phyloP scores from a whole-genome alignment of 2,888 invertebrate species.

The Noctuana brunneofusca region DNA sequence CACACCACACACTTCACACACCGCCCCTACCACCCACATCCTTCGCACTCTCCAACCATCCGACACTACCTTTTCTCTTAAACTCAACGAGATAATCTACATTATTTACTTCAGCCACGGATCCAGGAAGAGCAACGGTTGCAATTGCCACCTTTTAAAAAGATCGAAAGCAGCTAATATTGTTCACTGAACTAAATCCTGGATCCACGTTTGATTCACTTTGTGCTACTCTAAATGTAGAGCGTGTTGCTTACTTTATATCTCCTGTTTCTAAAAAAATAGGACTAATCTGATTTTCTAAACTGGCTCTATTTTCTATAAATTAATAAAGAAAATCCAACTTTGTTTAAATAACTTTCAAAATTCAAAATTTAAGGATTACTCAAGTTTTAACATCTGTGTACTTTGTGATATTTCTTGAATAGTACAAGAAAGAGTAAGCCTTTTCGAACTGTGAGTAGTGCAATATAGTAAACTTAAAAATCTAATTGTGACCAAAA shows the following conservation, averaged over 20 bases:
- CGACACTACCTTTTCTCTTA: background rate
- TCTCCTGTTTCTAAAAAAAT: too few relatives aligned
- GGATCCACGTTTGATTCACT: too few relatives aligned
- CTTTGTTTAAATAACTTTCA: background rate
- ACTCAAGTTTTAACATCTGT: background rate
- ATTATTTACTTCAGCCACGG: background rate
- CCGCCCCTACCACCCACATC: constrained; percentile 36
- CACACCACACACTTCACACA: constrained; percentile 45
- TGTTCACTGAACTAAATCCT: too few relatives aligned
- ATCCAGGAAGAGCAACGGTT: background rate
- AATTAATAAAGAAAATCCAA: too few relatives aligned
- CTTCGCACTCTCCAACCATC: background rate
- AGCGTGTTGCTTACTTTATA: too few relatives aligned
- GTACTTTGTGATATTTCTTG: background rate
- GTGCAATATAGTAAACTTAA: background rate
- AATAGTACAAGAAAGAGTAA: background rate
- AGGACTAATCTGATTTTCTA: too few relatives aligned
- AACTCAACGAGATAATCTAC: too few relatives aligned
- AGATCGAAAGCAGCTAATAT: too few relatives aligned
- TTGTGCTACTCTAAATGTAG: too few relatives aligned
- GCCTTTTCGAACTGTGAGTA: background rate
- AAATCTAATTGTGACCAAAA: background rate
- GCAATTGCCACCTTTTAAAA: too few relatives aligned
- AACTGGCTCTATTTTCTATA: too few relatives aligned
- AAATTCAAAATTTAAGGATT: background rate